A percentile compares a stretch with the other conserved stretches of the same genome.
phyloP scores from a whole-genome alignment of 2,113 vertebrate genomes.

The Dipodomys stephensi region DNA sequence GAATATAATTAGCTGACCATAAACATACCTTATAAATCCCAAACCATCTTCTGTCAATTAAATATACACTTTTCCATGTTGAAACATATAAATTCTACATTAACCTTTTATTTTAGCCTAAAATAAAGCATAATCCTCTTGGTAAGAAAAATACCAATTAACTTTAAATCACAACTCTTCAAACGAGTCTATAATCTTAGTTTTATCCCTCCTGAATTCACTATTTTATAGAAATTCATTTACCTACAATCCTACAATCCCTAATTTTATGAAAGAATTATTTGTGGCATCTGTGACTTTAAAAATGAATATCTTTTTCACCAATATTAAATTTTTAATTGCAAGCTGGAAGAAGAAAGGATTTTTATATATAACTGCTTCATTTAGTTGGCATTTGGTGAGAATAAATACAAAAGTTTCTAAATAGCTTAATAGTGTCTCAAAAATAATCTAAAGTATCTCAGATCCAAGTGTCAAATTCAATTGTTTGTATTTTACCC shows the following conservation, averaged over 20 bases:
- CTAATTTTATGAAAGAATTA: conserved; percentile 44
- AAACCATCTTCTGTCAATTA: neutral
- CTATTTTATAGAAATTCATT: conserved; percentile 18
- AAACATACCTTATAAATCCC: neutral
- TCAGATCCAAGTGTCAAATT: conserved; percentile 11
- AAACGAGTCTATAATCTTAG: conserved; percentile 33
- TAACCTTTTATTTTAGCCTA: conserved; percentile 42
- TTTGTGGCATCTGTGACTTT: conserved; percentile 51
- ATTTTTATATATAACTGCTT: conserved; percentile 2
- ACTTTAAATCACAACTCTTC: conserved; percentile 44
- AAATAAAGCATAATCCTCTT: conserved; percentile 22
- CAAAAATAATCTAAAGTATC: neutral
- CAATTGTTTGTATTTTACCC: conserved; percentile 14
- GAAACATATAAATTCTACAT: neutral
- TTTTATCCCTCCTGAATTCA: conserved; percentile 7
- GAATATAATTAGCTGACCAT: neutral
- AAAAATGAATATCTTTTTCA: conserved; percentile 37
- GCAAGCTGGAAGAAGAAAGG: neutral
- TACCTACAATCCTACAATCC: conserved; percentile 38
- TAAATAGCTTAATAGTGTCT: conserved; percentile 46
- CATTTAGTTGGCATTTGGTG: neutral
- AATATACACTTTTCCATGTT: neutral
- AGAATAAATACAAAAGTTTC: conserved; percentile 39
- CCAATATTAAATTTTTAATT: conserved; percentile 56
- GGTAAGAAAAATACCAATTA: conserved; percentile 42